phyloP scores from a whole-genome alignment of 2,888 invertebrate species.

The Geotrupes spiniger region DNA sequence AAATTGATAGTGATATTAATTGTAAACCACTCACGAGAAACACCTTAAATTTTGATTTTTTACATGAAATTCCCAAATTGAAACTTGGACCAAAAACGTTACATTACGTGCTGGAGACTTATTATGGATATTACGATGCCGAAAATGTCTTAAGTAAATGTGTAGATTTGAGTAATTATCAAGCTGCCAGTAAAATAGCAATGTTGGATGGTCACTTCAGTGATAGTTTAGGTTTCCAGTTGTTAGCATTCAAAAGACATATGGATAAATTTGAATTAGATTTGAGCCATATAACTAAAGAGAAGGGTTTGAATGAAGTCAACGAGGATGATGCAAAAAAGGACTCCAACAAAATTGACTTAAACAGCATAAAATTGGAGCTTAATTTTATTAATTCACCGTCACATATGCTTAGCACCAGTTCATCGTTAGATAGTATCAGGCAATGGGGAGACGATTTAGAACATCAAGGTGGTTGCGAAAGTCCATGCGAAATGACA shows the following conservation, averaged over 20 bases:
- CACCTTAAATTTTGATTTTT: slow-evolving; percentile 25
- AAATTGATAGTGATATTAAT: slow-evolving; percentile 17
- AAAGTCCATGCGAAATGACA: slow-evolving; percentile 45
- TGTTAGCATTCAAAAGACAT: slow-evolving; percentile 44
- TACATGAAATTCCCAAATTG: slow-evolving; percentile 33
- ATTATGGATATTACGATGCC: slow-evolving; percentile 47
- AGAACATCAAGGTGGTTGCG: slow-evolving; percentile 49
- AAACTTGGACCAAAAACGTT: slow-evolving; percentile 44
- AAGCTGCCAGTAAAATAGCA: slow-evolving; percentile 48
- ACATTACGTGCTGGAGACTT: slow-evolving; percentile 46
- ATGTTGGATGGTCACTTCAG: slow-evolving; percentile 47
- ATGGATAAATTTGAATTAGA: slow-evolving; percentile 40
- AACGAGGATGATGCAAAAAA: slow-evolving; percentile 25
- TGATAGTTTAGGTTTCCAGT: slow-evolving; percentile 48
- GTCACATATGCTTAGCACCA: slow-evolving; percentile 42
- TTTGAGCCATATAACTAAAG: slow-evolving; percentile 34
- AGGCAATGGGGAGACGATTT: slow-evolving; percentile 49
- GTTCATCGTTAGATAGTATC: slow-evolving; percentile 49
- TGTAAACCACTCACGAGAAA: slow-evolving; percentile 17
- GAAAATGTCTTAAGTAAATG: slow-evolving; percentile 45
- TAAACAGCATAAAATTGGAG: slow-evolving; percentile 28
- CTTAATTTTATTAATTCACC: slow-evolving; percentile 36
- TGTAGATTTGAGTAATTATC: slow-evolving; percentile 44
- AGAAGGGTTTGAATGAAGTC: slow-evolving; percentile 27
- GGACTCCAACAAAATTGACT: slow-evolving; percentile 23